Conservation (phyloP, 1,140 invertebrate genomes). For the Dryas iulia region DNA sequence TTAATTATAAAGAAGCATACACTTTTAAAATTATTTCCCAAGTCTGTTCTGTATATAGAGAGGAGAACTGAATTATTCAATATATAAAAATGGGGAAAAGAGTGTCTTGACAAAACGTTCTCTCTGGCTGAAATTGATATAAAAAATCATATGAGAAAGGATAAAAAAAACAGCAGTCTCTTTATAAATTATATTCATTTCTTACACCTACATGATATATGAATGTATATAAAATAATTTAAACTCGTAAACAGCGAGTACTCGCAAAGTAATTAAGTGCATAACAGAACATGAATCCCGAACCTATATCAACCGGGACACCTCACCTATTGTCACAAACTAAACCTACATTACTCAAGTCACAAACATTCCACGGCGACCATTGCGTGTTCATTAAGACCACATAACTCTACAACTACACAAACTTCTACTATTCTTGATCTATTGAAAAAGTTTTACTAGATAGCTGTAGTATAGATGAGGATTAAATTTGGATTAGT, state of each 20-base stretch:
- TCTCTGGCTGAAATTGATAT: too few relatives aligned
- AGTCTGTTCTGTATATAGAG: too few relatives aligned
- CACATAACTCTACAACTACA: background rate
- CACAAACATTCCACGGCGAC: background rate
- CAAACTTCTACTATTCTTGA: background rate
- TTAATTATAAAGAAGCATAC: too few relatives aligned
- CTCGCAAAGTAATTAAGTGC: slow-evolving; percentile 7
- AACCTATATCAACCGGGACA: slow-evolving; percentile 16
- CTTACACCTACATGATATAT: background rate
- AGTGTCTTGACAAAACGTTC: too few relatives aligned
- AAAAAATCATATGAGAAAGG: too few relatives aligned
- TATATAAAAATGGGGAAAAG: too few relatives aligned
- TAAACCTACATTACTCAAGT: slow-evolving; percentile 3
- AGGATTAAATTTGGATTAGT: too few relatives aligned
- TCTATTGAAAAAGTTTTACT: background rate
- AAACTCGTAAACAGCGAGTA: background rate
- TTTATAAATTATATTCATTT: too few relatives aligned
- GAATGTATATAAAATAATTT: background rate
- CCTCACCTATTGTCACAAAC: slow-evolving; percentile 5
- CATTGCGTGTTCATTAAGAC: slow-evolving; percentile 2
- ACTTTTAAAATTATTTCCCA: too few relatives aligned
- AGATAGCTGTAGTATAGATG: too few relatives aligned
- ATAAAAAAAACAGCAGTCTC: too few relatives aligned
- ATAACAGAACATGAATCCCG: background rate
- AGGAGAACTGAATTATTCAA: too few relatives aligned